Base-by-base conservation (phyloP, 2,797 vertebrate species). In the Salarias fasciatus region DNA sequence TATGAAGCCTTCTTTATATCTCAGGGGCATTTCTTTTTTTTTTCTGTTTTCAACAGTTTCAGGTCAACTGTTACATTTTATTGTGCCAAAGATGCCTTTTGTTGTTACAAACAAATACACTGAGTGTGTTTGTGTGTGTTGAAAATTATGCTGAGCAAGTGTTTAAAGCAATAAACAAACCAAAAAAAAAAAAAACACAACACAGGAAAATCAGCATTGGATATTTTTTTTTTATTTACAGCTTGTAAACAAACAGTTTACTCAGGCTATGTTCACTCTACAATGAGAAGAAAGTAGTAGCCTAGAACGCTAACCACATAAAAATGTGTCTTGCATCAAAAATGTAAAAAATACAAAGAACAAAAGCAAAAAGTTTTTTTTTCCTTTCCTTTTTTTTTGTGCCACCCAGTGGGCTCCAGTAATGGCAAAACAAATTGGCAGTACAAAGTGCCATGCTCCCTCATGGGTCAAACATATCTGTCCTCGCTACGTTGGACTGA, bases 191-290 rank as follows among this genome's bases (percentile, higher is more conserved):
- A 72, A 88, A 80, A 41, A n/a, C 33, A 18, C 61, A 18, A 76
- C 61, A 75, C 67, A 41, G 41, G 75, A 12, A 80, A 59, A 49
- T 15, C 48, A 55, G 40, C 65, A 77, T 76, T 62, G 79, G 55
- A 85, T 59, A 46, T 85, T 47, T 92, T n/a, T n/a, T n/a, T n/a
- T n/a, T 93, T 91, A 92, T 93, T 92, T 87, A 84, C 83, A 89
- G 62, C 51, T 77, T 79, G 77, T 83, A 87, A 90, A 86, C 80
- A 80, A 76, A 84, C 66, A 43, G 31, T 75, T 89, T 69, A 78
- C 78, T 84, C 38, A 24, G 50, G 63, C 74, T 73, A 65, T 68
- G 61, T 73, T 86, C 63, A 48, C 52, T 75, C 71, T 84, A 85
- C 64, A 71, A 36, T 49, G 63, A 80, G 43, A 51, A 55, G 65